Evolutionary conservation across 2,888 invertebrate genomes (phyloP), one percentile per base, ranked within the genome.

Genomic region (Meghimatium bilineatum): DNA sequence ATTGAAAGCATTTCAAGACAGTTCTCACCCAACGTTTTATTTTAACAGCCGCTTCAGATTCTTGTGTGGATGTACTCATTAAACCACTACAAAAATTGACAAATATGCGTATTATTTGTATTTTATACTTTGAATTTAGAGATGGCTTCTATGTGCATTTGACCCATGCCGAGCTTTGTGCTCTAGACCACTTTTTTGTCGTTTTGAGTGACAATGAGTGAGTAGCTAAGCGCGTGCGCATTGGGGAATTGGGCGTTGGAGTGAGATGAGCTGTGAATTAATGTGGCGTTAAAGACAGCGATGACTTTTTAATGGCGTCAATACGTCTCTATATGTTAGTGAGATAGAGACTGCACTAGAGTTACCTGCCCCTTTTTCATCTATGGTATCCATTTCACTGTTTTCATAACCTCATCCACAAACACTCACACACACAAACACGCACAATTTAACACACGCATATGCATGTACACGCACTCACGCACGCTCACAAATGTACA

Each of bases 201-300:
- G 76, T 38, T 60, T 36, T 77, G 79, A 71, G 23, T 80, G 81
- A 81, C 81, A 81, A 74, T 71, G 81, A 81, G 66, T 60, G 81
- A 81, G 81, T 74, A 81, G 71, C 29, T 29, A 6, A n/a, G 74
- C 71, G 60, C 81, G 72, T 71, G 71, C 34, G 72, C 34, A 38
- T 56, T 56, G 60, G 29, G 63, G 74, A 72, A 63, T n/a, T 63
- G 60, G 74, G 63, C 60, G 63, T 81, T 60, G n/a, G 26, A 26
- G 38, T 38, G 81, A 20, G 63, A 29, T 63, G 56, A 29, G 34
- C 29, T 49, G 63, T 29, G 63, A 44, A 69, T 56, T 34, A 80
- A 69, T 80, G 71, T 74, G 52, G n/a, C 81, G 74, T 20, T 44
- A 71, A 74, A n/a, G 81, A 81, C 81, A 72, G 72, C 34, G 63